phyloP scores from a whole-genome alignment of 2,888 invertebrate species.

The Amphipyra tragopoginis region DNA sequence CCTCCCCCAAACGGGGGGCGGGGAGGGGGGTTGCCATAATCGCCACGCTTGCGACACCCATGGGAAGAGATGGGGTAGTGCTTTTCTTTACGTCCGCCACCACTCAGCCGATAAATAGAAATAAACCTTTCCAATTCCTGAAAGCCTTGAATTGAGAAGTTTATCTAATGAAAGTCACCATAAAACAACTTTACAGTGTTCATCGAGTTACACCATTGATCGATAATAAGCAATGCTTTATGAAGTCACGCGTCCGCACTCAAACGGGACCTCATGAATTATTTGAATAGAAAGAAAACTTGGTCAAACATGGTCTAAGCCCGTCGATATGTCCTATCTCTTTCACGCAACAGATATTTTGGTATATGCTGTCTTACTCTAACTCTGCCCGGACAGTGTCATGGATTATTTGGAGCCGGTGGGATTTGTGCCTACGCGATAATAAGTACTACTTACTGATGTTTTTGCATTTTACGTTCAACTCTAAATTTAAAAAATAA shows the following conservation, averaged over 20 bases:
- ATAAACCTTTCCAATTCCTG: too few species aligned
- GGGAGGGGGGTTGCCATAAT: too few species aligned
- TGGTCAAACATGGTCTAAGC: constrained; percentile 76
- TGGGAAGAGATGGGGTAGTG: too few species aligned
- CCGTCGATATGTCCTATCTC: constrained; percentile 70
- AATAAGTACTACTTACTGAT: too few species aligned
- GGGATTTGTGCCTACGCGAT: constrained; percentile 46
- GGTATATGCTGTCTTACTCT: constrained; percentile 66
- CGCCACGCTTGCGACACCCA: too few species aligned
- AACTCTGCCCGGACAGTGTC: constrained; percentile 71
- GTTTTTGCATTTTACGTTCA: too few species aligned
- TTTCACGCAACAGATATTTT: constrained; percentile 51
- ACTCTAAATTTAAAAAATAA: too few species aligned
- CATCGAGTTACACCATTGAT: constrained; percentile 21
- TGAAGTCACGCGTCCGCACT: constrained; percentile 54
- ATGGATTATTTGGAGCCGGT: constrained; percentile 67
- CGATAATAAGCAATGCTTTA: constrained; percentile 43
- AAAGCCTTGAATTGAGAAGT: too few species aligned
- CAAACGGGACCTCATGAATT: constrained; percentile 74
- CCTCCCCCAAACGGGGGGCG: too few species aligned
- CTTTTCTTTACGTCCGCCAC: too few species aligned
- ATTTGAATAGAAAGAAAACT: constrained; percentile 82
- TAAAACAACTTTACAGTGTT: neutral
- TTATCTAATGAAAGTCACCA: too few species aligned
- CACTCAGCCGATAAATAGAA: too few species aligned